phyloP scores from a whole-genome alignment of 1,140 invertebrate species.

The Lutraria rhynchaena region DNA sequence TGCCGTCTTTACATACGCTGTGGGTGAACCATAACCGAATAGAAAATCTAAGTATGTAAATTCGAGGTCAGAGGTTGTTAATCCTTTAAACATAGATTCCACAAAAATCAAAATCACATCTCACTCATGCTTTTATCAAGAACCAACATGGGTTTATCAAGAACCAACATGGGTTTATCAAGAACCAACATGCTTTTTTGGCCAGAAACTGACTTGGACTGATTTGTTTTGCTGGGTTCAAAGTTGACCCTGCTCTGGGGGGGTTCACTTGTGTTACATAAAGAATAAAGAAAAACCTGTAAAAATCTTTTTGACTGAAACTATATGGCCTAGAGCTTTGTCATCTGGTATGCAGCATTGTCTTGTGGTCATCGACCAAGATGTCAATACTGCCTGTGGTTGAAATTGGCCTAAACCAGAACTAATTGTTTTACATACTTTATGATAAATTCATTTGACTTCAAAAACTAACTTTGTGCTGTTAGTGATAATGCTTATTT shows the following conservation, averaged over 20 bases:
- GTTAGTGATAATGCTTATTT: neutral
- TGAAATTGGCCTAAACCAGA: neutral
- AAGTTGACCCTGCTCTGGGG: no score
- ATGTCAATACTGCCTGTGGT: neutral
- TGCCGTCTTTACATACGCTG: slow-evolving; percentile 87
- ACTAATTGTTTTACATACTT: neutral
- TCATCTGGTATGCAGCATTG: no score
- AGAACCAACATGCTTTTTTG: neutral
- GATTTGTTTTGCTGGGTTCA: no score
- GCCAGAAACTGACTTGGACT: neutral
- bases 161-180: neutral
- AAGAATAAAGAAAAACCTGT: no score
- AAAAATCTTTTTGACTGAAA: neutral
- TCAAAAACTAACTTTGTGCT: neutral
- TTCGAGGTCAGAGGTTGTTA: neutral
- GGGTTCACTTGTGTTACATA: no score
- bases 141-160: neutral
- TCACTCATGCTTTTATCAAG: neutral
- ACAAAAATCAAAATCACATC: neutral
- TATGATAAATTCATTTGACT: neutral
- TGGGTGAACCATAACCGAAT: slow-evolving; percentile 92
- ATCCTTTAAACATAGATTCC: no score
- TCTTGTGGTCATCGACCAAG: neutral
- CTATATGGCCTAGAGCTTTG: neutral
- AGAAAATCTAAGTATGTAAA: slow-evolving; percentile 83